phyloP scores from a whole-genome alignment of 1,140 invertebrate genomes.

The Neodiprion pinetum region DNA sequence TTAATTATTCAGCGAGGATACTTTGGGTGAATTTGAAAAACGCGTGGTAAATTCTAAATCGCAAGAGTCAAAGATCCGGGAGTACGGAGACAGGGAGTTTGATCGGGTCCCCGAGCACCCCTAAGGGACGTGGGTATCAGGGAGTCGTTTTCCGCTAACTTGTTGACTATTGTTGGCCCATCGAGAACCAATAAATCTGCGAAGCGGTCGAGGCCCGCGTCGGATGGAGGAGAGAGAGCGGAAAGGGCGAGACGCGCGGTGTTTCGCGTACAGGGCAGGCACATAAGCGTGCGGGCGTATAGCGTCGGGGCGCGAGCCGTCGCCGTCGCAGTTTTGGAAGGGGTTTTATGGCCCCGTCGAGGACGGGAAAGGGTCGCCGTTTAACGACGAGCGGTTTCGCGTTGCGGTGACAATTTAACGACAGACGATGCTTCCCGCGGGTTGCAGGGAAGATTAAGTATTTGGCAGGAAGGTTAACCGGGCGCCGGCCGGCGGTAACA shows the following conservation, averaged over 20 bases:
- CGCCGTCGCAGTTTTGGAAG: constrained; percentile 32
- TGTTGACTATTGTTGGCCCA: constrained; percentile 58
- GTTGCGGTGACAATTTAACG: constrained; percentile 36
- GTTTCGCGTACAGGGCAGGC: constrained; percentile 19
- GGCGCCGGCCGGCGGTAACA: constrained; percentile 61
- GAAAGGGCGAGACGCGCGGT: not conserved
- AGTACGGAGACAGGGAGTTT: too few species aligned
- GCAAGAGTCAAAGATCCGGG: too few species aligned
- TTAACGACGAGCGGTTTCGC: constrained; percentile 26
- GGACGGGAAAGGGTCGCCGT: constrained; percentile 31
- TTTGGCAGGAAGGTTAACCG: constrained; percentile 58
- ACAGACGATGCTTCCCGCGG: constrained; percentile 31
- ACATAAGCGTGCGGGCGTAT: constrained; percentile 30
- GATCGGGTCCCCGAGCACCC: not conserved
- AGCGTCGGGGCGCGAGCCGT: constrained; percentile 21
- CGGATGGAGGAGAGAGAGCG: not conserved
- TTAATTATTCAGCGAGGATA: too few species aligned
- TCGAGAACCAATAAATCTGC: constrained; percentile 57
- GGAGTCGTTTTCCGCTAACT: constrained; percentile 53
- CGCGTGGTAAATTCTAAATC: too few species aligned
- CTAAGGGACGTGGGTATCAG: constrained; percentile 1
- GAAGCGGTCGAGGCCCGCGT: constrained; percentile 32
- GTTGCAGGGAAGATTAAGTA: constrained; percentile 63
- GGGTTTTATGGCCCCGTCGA: constrained; percentile 46
- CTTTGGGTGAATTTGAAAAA: too few species aligned